Evolutionary conservation across 2,888 invertebrate species (phyloP).

Genomic region (Ectobius pallidus): DNA sequence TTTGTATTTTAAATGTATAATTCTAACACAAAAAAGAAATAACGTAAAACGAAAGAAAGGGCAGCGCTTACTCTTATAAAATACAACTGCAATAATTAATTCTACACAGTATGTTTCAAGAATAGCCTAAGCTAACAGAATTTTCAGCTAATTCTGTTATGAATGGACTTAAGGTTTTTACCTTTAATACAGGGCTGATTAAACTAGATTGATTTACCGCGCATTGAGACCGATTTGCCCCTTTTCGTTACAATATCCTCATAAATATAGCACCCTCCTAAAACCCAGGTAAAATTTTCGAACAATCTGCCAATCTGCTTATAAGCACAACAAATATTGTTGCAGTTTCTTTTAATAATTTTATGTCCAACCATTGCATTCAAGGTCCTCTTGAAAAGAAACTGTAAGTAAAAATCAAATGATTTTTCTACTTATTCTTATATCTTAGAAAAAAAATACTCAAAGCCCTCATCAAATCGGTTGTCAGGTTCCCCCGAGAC

Average conservation of each 20-base stretch:
- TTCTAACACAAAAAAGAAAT: too few relatives aligned
- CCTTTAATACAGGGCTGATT: too few relatives aligned
- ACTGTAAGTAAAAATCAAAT: too few relatives aligned
- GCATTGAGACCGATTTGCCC: neutral
- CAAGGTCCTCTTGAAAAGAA: too few relatives aligned
- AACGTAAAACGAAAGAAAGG: too few relatives aligned
- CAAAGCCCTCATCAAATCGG: neutral
- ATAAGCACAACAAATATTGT: neutral
- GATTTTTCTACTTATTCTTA: neutral
- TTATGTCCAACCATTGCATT: neutral
- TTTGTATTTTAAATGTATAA: too few relatives aligned
- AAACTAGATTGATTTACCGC: neutral
- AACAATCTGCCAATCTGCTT: constrained; percentile 12
- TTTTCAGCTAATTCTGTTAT: too few relatives aligned
- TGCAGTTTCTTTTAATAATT: neutral
- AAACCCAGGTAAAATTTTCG: neutral
- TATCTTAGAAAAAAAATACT: neutral
- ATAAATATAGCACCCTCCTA: neutral
- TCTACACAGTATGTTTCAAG: too few relatives aligned
- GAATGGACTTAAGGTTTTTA: too few relatives aligned
- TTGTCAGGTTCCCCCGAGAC: neutral
- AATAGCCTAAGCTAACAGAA: too few relatives aligned
- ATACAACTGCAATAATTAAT: too few relatives aligned
- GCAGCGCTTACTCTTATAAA: too few relatives aligned
- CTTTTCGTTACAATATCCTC: neutral